Evolutionary conservation across 1,140 invertebrate species (phyloP), one percentile per base, ranked within the genome.

Genomic region (Pararge aegeria): DNA sequence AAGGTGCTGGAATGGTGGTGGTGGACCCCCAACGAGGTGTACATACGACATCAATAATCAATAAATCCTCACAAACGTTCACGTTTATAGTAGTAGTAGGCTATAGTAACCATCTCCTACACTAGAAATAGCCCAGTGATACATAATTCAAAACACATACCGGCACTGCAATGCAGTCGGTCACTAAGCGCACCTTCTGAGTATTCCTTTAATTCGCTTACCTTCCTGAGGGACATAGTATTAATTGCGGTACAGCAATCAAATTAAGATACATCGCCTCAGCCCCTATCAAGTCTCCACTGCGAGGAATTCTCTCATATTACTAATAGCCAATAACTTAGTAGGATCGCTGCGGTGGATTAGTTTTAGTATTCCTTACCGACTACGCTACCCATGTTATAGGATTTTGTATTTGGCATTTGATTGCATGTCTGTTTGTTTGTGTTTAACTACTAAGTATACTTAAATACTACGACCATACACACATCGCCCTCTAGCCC

Each of bases 141-240:
- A 64, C 62, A 68, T 68, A 68, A 68, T 68, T 64, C 66, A 68
- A 64, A 64, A 68, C 55, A 46, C 66, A 55, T 64, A 50, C 55
- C 40, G 37, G 46, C 46, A 64, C 66, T 68, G 66, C 66, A 68
- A 54, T 68, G 66, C 65, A 63, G 60, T 62, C 21, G 46, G 46
- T 48, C 42, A 19, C 46, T 46, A 63, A 62, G 46, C 57, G 62
- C 34, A 61, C 56, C 53, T 67, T 60, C 7, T 7, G 37, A 53
- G 29, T 19, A 29, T 50, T 52, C 49, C 54, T 62, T 56, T 62
- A 62, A 62, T 56, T 52, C 18, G 18, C 38, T 48, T 54, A 49
- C 29, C 29, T 50, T 58, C 49, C 24, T 48, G 44, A 51, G 53
- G 24, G 44, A 59, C 37, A 15, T 18, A 44, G 24, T 49, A 44